Evolutionary conservation across 2,797 vertebrate genomes (phyloP), one percentile per base, ranked within the genome.

Genomic region (Acestrorhynchus altus): DNA sequence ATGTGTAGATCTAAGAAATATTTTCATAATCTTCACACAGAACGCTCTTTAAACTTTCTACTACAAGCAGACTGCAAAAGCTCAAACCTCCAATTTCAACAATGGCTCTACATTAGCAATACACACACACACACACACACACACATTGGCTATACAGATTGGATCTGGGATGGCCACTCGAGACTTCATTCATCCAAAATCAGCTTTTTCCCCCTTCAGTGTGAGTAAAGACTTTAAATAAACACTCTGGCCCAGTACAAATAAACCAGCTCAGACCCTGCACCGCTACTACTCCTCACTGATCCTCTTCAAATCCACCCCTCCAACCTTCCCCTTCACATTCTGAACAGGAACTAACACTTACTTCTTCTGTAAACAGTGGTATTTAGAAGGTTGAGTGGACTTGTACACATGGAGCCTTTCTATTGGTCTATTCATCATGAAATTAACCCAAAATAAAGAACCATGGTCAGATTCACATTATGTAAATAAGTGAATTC

Each of bases 361-460:
- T 95, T 94, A 95, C 94, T 95, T 93, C 90, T 93, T 94, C 92
- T 92, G 94, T 93, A 95, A 95, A 95, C 94, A 95, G 93, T 93
- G 93, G 92, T 95, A 94, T 95, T 95, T 95, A 95, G 93, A 95
- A 94, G 93, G 94, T 95, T 94, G 95, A 95, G 93, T 94, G 92
- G 93, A 94, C 90, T 89, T 92, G 91, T 28, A 51, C 18, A 22
- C 24, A 20, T 20, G 10, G 16, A 1, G 11, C 12, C 16, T 46
- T 46, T n/a, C n/a, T n/a, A n/a, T n/a, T n/a, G n/a, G n/a, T n/a
- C n/a, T n/a, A n/a, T n/a, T n/a, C n/a, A n/a, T n/a, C n/a, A n/a
- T n/a, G n/a, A n/a, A n/a, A n/a, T n/a, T n/a, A n/a, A n/a, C n/a
- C n/a, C n/a, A n/a, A n/a, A n/a, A n/a, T n/a, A n/a, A n/a, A n/a